These are phyloP conservation scores for Venturia canescens DNA, from an alignment of 1,140 invertebrate species.

Conservation along the genomic window DNA sequence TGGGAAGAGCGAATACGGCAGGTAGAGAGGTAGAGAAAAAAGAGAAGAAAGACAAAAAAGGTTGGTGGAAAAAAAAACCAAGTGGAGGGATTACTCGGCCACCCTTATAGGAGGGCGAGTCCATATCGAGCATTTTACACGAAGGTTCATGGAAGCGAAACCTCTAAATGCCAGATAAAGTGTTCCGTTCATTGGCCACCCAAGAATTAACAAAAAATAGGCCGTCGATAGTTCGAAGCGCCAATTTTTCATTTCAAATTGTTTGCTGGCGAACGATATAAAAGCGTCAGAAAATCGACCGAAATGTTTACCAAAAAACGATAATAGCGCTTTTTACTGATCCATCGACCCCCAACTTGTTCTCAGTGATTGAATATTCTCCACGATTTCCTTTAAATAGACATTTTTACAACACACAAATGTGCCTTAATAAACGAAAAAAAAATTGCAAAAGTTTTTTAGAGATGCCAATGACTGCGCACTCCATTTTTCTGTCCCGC, in stretches of 20 bases:
- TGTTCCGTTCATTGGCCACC: background rate
- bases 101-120: constrained; percentile 53
- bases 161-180: background rate
- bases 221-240: too few species aligned
- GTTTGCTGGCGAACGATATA: too few species aligned
- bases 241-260: too few species aligned
- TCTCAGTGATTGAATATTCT: too few species aligned
- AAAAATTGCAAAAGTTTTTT: background rate
- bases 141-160: constrained; percentile 47
- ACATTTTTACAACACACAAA: too few species aligned
- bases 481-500: background rate
- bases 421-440: too few species aligned
- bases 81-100: constrained; percentile 35
- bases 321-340: too few species aligned
- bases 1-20: background rate
- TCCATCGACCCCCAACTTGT: too few species aligned
- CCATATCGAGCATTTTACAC: constrained; percentile 49
- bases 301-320: too few species aligned
- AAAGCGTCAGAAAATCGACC: too few species aligned
- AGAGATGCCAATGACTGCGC: constrained; percentile 2
- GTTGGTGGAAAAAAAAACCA: constrained; percentile 18
- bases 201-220: background rate
- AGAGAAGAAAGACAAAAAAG: constrained; percentile 15
- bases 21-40: constrained; percentile 15
- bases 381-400: too few species aligned